Evolutionary conservation across 2,797 vertebrate genomes (phyloP).

Genomic region (Gouania willdenowi): DNA sequence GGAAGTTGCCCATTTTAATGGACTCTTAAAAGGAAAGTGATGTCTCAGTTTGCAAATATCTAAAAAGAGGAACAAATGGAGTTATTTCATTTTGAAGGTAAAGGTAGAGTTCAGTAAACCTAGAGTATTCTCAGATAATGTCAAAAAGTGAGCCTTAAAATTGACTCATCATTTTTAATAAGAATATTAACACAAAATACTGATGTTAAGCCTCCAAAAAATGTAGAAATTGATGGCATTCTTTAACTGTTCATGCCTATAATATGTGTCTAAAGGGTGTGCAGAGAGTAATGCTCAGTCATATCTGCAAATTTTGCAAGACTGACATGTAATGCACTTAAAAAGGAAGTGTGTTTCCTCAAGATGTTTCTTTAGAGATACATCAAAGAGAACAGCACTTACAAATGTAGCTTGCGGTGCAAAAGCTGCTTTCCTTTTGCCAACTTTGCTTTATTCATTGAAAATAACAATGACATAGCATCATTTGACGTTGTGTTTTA

Average conservation of each 20-base stretch:
- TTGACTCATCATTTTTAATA: neutral
- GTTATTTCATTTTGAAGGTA: conserved; percentile 46
- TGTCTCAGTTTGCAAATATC: conserved; percentile 65
- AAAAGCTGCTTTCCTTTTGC: conserved; percentile 46
- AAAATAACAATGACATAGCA: conserved; percentile 2
- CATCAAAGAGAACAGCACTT: conserved; percentile 20
- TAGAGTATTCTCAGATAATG: too few species aligned
- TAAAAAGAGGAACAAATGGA: conserved; percentile 34
- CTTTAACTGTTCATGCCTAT: too few species aligned
- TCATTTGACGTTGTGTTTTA: neutral
- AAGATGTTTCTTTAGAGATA: conserved; percentile 43
- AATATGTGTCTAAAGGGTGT: too few species aligned
- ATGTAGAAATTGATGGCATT: too few species aligned
- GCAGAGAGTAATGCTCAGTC: too few species aligned
- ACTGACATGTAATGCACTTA: conserved; percentile 28
- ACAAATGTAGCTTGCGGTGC: conserved; percentile 29
- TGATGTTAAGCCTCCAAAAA: too few species aligned
- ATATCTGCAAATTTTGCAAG: conserved; percentile 45
- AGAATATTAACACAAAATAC: too few species aligned
- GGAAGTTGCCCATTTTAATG: conserved; percentile 71
- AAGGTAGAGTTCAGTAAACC: too few species aligned
- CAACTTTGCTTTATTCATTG: conserved; percentile 10
- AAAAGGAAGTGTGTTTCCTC: conserved; percentile 53
- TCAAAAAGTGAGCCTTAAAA: too few species aligned
- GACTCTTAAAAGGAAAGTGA: conserved; percentile 68